phyloP scores from a whole-genome alignment of 1,140 invertebrate species.

The Paralvinella palmiformis region DNA sequence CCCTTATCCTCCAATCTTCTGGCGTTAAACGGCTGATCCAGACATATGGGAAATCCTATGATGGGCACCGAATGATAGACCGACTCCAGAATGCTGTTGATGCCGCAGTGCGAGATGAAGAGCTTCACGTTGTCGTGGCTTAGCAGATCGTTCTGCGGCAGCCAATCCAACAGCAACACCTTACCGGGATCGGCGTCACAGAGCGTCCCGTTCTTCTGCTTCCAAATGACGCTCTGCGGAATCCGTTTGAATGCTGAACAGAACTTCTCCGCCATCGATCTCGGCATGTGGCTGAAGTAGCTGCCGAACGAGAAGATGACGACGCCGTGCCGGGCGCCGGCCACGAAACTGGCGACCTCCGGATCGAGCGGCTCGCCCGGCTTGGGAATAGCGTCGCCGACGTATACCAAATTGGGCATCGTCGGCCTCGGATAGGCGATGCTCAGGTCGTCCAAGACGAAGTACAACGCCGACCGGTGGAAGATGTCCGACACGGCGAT shows the following conservation, averaged over 20 bases:
- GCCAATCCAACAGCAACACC: slow-evolving; percentile 60
- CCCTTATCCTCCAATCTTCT: slow-evolving; percentile 6
- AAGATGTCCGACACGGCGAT: no score
- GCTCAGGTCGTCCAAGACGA: no score
- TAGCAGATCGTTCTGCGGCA: slow-evolving; percentile 57
- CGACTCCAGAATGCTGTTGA: slow-evolving; percentile 29
- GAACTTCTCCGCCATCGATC: neutral
- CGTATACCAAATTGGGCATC: no score
- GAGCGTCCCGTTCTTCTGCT: neutral
- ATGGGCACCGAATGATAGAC: slow-evolving; percentile 18
- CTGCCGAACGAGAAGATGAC: slow-evolving; percentile 5
- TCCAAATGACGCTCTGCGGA: slow-evolving; percentile 1
- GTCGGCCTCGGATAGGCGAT: no score
- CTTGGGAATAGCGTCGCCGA: no score
- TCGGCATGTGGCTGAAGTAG: neutral
- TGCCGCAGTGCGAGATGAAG: slow-evolving; percentile 34
- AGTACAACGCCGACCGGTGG: no score
- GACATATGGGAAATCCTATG: slow-evolving; percentile 12
- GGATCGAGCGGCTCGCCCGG: no score
- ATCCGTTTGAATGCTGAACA: neutral
- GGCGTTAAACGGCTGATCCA: slow-evolving; percentile 17
- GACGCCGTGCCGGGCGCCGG: no score
- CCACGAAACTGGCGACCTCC: no score
- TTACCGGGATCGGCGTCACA: slow-evolving; percentile 49
- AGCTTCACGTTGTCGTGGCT: slow-evolving; percentile 25